phyloP scores from a whole-genome alignment of 2,888 invertebrate genomes.

The Mystacides longicornis region DNA sequence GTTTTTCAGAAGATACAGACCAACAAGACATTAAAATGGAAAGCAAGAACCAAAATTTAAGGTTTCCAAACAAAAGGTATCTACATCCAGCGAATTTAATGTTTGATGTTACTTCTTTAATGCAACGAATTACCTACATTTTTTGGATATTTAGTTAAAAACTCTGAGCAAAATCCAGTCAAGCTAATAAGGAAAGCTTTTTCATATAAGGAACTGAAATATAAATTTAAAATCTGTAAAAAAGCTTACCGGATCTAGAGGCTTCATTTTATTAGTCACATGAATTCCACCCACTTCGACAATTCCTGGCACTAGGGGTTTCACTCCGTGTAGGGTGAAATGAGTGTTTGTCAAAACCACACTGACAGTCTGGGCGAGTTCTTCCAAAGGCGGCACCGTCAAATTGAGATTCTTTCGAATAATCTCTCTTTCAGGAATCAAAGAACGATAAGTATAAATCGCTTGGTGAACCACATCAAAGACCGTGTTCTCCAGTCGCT shows the following conservation, averaged over 20 bases:
- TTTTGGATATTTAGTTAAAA: too few relatives aligned
- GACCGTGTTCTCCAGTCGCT: slow-evolving; percentile 41
- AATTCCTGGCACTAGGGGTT: slow-evolving; percentile 39
- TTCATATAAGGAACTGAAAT: too few relatives aligned
- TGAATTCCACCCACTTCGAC: slow-evolving; percentile 50
- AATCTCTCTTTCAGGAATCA: slow-evolving; percentile 31
- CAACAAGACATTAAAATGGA: too few relatives aligned
- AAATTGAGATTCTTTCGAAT: slow-evolving; percentile 34
- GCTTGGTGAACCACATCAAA: slow-evolving; percentile 28
- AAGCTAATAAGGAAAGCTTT: too few relatives aligned
- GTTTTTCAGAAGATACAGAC: too few relatives aligned
- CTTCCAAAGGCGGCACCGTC: slow-evolving; percentile 34
- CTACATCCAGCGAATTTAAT: too few relatives aligned
- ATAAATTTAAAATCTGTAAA: not conserved
- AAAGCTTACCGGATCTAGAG: slow-evolving; percentile 14
- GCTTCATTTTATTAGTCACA: slow-evolving; percentile 31
- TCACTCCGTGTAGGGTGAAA: slow-evolving; percentile 37
- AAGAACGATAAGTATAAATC: slow-evolving; percentile 31
- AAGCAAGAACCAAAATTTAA: too few relatives aligned
- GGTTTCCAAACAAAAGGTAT: too few relatives aligned
- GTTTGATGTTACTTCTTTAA: too few relatives aligned
- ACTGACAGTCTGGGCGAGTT: slow-evolving; percentile 40
- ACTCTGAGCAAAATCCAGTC: too few relatives aligned
- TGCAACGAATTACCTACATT: too few relatives aligned
- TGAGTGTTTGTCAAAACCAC: slow-evolving; percentile 44